Conservation (phyloP, 2,113 vertebrate genomes). For the Otolemur garnettii region DNA sequence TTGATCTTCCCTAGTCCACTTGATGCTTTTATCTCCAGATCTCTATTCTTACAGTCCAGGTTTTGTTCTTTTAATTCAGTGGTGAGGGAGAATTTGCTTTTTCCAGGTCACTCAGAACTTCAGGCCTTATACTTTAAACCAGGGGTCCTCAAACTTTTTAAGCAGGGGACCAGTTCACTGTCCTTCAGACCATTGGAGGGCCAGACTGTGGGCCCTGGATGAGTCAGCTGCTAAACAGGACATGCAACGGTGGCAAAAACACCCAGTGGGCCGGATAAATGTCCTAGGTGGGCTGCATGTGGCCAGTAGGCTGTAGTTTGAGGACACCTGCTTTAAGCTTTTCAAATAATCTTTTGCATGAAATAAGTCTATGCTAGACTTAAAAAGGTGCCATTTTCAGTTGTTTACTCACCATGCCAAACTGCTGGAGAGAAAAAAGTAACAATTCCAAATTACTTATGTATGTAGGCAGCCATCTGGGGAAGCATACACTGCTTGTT, state of each 20-base stretch:
- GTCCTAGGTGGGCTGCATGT: too few species aligned
- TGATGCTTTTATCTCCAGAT: neutral
- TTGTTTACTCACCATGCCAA: neutral
- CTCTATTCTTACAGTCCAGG: neutral
- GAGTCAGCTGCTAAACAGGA: too few species aligned
- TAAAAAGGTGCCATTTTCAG: neutral
- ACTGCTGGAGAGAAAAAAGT: neutral
- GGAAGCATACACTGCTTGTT: neutral
- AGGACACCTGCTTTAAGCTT: neutral
- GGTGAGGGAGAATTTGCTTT: neutral
- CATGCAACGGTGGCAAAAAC: too few species aligned
- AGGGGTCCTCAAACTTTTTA: too few species aligned
- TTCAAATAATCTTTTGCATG: neutral
- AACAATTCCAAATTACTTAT: neutral
- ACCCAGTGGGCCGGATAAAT: too few species aligned
- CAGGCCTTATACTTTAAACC: neutral
- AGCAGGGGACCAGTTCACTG: too few species aligned
- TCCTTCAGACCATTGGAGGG: too few species aligned
- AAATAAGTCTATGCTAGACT: neutral
- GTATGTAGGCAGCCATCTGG: neutral
- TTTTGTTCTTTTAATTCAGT: neutral
- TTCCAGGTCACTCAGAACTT: neutral
- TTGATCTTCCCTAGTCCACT: neutral
- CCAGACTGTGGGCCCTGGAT: too few species aligned
- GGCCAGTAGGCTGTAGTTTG: too few species aligned